Evolutionary conservation across 1,140 invertebrate species (phyloP).

Genomic region (Bombus impatiens): DNA sequence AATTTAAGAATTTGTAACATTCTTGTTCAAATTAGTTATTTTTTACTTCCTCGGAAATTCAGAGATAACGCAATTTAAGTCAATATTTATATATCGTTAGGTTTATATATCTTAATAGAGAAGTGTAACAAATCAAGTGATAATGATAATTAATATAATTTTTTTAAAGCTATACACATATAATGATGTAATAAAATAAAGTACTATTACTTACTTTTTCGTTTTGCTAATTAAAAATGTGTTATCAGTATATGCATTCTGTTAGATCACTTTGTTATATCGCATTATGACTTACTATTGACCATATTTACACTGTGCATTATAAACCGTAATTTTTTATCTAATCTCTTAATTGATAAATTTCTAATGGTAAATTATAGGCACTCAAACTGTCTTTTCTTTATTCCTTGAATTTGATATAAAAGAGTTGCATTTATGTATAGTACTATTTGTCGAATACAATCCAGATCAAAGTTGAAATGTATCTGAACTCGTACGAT

Average conservation of each 20-base stretch:
- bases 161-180: neutral
- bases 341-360: neutral
- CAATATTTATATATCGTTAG: neutral
- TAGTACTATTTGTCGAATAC: neutral
- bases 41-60: neutral
- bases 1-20: too few relatives aligned
- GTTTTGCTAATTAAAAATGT: neutral
- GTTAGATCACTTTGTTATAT: too few relatives aligned
- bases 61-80: neutral
- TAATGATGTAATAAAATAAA: neutral
- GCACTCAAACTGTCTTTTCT: neutral
- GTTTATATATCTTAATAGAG: neutral
- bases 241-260: too few relatives aligned
- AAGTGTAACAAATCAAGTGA: neutral
- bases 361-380: neutral
- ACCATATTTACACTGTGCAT: neutral
- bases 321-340: too few relatives aligned
- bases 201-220: too few relatives aligned
- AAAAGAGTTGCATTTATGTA: neutral
- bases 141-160: neutral
- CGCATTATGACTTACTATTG: neutral
- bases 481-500: neutral
- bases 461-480: conserved; percentile 1
- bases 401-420: neutral
- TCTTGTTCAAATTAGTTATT: neutral